Evolutionary conservation across 2,888 invertebrate species (phyloP), one percentile per base, ranked within the genome.

Genomic region (Hypomecis punctinalis): DNA sequence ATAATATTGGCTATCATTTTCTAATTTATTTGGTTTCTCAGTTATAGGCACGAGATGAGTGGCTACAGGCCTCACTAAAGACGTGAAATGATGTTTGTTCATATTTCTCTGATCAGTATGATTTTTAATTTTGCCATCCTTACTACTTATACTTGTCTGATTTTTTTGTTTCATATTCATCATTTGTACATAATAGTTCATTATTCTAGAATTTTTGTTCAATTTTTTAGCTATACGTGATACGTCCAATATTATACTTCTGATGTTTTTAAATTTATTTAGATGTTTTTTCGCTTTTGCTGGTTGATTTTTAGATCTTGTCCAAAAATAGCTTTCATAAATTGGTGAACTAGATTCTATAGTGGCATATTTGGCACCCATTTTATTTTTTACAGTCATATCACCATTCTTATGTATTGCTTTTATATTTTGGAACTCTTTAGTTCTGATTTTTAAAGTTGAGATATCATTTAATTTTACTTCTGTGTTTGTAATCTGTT

Each of bases 41-140:
- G 37, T 54, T 11, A 45, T 39, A 11, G 52, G 52, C 9, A 53
- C n/a, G 10, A 53, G 40, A 39, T 51, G 51, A 9, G 39, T 9
- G 13, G 51, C 13, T 39, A 51, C 13, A 10, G 40, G 40, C 6
- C 13, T 40, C 4, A 23, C 10, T 53, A 6, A 54, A 54, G 7
- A 35, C 33, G n/a, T 11, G n/a, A n/a, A 35, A 40, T 23, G n/a
- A 40, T 40, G 11, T 11, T 54, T 36, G 6, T 5, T 11, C 35
- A 11, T 43, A 40, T 9, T 36, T 43, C 43, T 43, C 6, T 1
- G 11, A 5, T 54, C 35, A 11, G 35, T 36, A 6, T 37, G 3
- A 13, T 0, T 7, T 45, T 54, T 43, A 36, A n/a, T 7, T 3
- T 35, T 43, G 5, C 7, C 35, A 6, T 36, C 23, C 54, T 54